These are phyloP conservation scores for Trichogramma evanescens DNA, from an alignment of 2,888 invertebrate genomes.

Conservation along the genomic window DNA sequence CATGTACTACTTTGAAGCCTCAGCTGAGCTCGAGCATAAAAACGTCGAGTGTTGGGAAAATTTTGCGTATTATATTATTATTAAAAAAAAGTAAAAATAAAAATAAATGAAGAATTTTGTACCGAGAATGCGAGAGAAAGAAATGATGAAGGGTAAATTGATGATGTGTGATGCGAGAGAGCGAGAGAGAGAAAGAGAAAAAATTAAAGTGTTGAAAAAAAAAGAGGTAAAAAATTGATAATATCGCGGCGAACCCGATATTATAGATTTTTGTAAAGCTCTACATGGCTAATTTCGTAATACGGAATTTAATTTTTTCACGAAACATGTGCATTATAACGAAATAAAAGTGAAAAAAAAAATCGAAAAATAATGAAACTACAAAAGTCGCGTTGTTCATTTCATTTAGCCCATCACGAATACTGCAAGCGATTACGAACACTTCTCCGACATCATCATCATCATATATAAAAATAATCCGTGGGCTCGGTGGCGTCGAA, in stretches of 20 bases:
- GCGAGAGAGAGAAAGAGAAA: too few relatives aligned
- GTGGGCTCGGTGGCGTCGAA: too few relatives aligned
- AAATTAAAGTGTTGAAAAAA: conserved; percentile 16
- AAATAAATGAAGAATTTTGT: conserved; percentile 19
- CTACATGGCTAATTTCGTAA: conserved; percentile 45
- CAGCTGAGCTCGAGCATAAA: too few relatives aligned
- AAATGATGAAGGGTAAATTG: too few relatives aligned
- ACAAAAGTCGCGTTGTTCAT: conserved; percentile 16
- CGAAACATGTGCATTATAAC: conserved; percentile 48
- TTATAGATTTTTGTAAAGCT: conserved; percentile 17
- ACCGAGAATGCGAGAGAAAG: conserved; percentile 11
- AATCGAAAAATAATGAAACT: conserved; percentile 39
- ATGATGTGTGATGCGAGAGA: too few relatives aligned
- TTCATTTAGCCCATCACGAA: background rate
- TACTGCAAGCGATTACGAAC: too few relatives aligned
- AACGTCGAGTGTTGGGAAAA: conserved; percentile 9
- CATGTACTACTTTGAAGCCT: too few relatives aligned
- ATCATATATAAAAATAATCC: too few relatives aligned
- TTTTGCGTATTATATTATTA: too few relatives aligned
- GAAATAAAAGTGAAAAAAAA: conserved; percentile 47
- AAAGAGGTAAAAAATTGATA: conserved; percentile 8
- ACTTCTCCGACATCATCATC: too few relatives aligned
- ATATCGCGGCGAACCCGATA: background rate
- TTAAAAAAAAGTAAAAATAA: background rate
- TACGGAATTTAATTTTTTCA: conserved; percentile 49